These are phyloP conservation scores for Podarcis lilfordi DNA, from an alignment of 2,797 vertebrate species.

Conservation along the genomic window DNA sequence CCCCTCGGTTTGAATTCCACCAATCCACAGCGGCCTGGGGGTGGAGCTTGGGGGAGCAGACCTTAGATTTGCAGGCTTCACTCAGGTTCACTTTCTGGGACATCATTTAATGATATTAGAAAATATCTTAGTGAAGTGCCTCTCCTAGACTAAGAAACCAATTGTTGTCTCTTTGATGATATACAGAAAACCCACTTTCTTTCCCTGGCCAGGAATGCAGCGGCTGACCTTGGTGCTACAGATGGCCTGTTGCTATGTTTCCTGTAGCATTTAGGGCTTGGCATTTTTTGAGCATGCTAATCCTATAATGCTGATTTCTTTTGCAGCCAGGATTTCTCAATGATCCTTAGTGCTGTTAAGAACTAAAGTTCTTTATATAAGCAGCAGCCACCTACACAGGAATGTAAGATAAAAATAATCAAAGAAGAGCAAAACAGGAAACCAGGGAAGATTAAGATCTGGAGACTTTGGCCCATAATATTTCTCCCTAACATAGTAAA, in stretches of 20 bases:
- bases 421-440: conserved; percentile 40
- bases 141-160: conserved; percentile 44
- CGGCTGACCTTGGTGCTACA: conserved; percentile 51
- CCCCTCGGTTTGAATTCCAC: no score
- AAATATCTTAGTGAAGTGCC: conserved; percentile 52
- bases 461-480: conserved; percentile 20
- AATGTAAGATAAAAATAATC: conserved; percentile 53
- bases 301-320: conserved; percentile 59
- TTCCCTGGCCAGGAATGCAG: conserved; percentile 20
- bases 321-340: conserved; percentile 56
- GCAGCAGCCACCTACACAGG: conserved; percentile 48
- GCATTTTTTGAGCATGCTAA: conserved; percentile 56
- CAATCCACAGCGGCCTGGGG: no score
- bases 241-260: conserved; percentile 36
- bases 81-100: neutral
- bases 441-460: conserved; percentile 28
- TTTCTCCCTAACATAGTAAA: conserved; percentile 28
- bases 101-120: conserved; percentile 60
- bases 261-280: conserved; percentile 35
- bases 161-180: conserved; percentile 46
- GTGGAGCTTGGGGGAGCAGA: no score
- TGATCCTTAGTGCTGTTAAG: conserved; percentile 56
- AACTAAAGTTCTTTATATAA: conserved; percentile 43
- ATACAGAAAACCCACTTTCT: conserved; percentile 18
- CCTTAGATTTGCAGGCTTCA: no score